A percentile compares a stretch with the other conserved stretches of the same genome.
Conservation (phyloP, 92 coral and sea anemone genomes). For the Bergia puertoricense region DNA sequence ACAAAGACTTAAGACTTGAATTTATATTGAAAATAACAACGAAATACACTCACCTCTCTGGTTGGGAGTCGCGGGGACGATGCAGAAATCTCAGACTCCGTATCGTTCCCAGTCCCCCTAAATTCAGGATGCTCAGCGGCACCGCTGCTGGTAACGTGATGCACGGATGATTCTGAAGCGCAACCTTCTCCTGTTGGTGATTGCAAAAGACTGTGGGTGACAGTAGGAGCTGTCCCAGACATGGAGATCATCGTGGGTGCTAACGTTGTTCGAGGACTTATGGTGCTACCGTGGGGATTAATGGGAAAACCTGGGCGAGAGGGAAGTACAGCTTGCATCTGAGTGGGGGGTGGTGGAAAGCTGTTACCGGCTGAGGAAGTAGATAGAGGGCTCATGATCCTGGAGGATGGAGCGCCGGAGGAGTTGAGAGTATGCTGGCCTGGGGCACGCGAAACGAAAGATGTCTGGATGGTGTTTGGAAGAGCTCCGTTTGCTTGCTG, state of each 20-base stretch:
- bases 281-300: slow-evolving; percentile 49
- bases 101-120: slow-evolving; percentile 65
- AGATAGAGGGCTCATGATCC: slow-evolving; percentile 51
- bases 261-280: slow-evolving; percentile 51
- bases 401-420: slow-evolving; percentile 23
- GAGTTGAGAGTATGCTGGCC: slow-evolving; percentile 13
- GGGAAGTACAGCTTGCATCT: slow-evolving; percentile 53
- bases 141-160: slow-evolving; percentile 93
- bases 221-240: slow-evolving; percentile 20
- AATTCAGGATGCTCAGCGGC: slow-evolving; percentile 81
- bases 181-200: slow-evolving; percentile 61
- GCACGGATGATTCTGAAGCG: slow-evolving; percentile 74
- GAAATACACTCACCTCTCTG: slow-evolving; percentile 60
- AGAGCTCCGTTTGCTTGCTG: slow-evolving; percentile 58
- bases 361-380: slow-evolving; percentile 37
- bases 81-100: slow-evolving; percentile 79
- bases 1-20: background rate
- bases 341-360: slow-evolving; percentile 54
- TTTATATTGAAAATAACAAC: background rate
- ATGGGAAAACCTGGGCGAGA: slow-evolving; percentile 49
- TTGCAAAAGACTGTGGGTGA: slow-evolving; percentile 67
- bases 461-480: slow-evolving; percentile 30
- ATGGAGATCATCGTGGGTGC: slow-evolving; percentile 35
- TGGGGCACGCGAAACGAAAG: slow-evolving; percentile 14
- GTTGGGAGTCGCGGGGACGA: slow-evolving; percentile 75